phyloP scores from a whole-genome alignment of 2,888 invertebrate species.

The Sialis fuliginosa region DNA sequence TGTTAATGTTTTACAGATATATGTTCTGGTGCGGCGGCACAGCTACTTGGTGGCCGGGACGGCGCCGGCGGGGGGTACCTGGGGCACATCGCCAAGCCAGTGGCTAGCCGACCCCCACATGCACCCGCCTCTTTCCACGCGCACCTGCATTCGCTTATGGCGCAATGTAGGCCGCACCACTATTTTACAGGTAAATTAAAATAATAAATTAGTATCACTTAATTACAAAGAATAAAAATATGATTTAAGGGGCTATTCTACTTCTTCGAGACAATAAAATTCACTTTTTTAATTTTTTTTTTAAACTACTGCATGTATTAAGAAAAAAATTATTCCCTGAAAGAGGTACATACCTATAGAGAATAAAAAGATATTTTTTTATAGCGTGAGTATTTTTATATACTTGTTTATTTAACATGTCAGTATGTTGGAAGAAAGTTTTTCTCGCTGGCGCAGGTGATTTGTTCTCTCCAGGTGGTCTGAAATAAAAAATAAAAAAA shows the following conservation, averaged over 20 bases:
- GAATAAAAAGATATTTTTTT: too few relatives aligned
- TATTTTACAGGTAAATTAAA: constrained; percentile 53
- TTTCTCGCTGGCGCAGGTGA: too few relatives aligned
- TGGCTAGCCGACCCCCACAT: constrained; percentile 54
- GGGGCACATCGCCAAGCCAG: constrained; percentile 61
- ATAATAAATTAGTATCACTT: constrained; percentile 6
- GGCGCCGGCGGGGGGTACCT: constrained; percentile 21
- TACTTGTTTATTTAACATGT: too few relatives aligned
- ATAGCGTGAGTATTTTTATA: too few relatives aligned
- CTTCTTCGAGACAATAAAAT: too few relatives aligned
- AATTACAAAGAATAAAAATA: constrained; percentile 14
- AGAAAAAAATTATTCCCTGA: too few relatives aligned
- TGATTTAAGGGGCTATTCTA: too few relatives aligned
- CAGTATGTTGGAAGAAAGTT: too few relatives aligned
- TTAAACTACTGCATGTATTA: too few relatives aligned
- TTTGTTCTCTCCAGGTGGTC: too few relatives aligned
- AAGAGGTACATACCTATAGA: too few relatives aligned
- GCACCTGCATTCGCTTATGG: constrained; percentile 64
- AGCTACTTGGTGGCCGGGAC: constrained; percentile 4
- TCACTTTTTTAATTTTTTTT: constrained; percentile 4
- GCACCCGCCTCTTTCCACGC: constrained; percentile 49
- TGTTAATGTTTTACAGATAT: constrained; percentile 1
- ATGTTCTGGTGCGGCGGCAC: constrained; percentile 4
- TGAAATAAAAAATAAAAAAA: too few relatives aligned
- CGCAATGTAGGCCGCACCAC: constrained; percentile 65